Evolutionary conservation across 2,797 vertebrate genomes (phyloP), one percentile per base, ranked within the genome.

Genomic region (Sebastes vulpes): DNA sequence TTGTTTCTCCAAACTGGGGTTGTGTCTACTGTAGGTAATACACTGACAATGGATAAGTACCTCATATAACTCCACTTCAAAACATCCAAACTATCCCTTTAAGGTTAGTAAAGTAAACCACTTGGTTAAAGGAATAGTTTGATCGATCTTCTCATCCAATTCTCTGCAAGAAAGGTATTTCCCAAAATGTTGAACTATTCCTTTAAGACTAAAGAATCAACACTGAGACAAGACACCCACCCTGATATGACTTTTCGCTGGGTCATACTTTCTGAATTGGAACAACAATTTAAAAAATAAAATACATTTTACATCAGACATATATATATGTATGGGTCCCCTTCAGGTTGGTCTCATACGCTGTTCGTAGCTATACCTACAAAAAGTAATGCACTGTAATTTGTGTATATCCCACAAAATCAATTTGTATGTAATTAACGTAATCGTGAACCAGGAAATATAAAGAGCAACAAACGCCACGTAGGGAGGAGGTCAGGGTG

Each of bases 291-390:
- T 7, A 46, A 57, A 54, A 77, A 75, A 26, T 14, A 42, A 54
- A 65, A 69, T 57, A 58, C 56, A 38, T 65, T 72, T 77, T 28
- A 75, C 31, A 70, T 66, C 26, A 48, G 20, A 58, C 28, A 16
- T 52, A 56, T 1, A 26, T 54, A 59, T 54, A 14, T 56, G 1
- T 26, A 26, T 26, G 12, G 38, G 38, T 42, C 6, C 6, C 6
- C 42, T 46, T 46, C 42, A 18, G 16, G 42, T 18, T 46, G 42
- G 14, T 16, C 16, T 18, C 3, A 46, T 46, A 46, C 42, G 6
- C 14, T 46, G 16, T 42, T 16, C 3, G 42, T 46, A 16, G 42
- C 42, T 46, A 46, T 3, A 18, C 42, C 16, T 46, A 46, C 42
- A 1, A 46, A 46, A 46, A 46, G 42, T 46, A 46, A 46, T 46